Evolutionary conservation across 2,113 vertebrate species (phyloP).

Genomic region (Prochilodus magdalenae): DNA sequence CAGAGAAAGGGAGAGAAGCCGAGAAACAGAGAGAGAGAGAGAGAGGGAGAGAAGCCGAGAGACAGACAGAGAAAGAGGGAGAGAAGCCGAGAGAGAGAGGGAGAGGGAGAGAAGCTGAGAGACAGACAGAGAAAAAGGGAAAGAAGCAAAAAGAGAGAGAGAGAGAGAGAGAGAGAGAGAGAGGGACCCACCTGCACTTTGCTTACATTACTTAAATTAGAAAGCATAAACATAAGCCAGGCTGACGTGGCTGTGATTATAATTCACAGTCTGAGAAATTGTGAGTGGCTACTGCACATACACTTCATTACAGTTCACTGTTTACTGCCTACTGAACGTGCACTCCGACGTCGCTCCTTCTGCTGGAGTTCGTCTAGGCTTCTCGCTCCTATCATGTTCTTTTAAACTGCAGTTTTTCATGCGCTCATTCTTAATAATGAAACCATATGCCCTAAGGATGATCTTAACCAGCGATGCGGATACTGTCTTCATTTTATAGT

Average conservation of each 20-base stretch:
- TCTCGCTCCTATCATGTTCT: too few species aligned
- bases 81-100: not conserved
- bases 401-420: too few species aligned
- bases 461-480: too few species aligned
- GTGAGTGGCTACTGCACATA: too few species aligned
- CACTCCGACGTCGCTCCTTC: too few species aligned
- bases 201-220: conserved; percentile 37
- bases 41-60: not conserved
- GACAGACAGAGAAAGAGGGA: too few species aligned
- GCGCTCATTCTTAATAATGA: too few species aligned
- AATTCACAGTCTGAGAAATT: conserved; percentile 1
- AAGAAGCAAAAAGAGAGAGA: conserved; percentile 18
- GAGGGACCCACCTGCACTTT: not conserved
- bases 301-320: too few species aligned
- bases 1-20: not conserved
- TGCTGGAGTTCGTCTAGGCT: too few species aligned
- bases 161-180: not conserved
- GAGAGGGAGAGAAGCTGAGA: not conserved
- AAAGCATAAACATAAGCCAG: not conserved
- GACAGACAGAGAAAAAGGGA: conserved; percentile 19
- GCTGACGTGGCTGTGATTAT: conserved; percentile 5
- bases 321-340: too few species aligned
- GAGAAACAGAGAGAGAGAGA: not conserved
- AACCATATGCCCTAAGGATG: too few species aligned
- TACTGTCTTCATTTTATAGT: too few species aligned